These are phyloP conservation scores for Spizaetus ornatus DNA, from an alignment of 2,113 vertebrate genomes.

Conservation along the genomic window DNA sequence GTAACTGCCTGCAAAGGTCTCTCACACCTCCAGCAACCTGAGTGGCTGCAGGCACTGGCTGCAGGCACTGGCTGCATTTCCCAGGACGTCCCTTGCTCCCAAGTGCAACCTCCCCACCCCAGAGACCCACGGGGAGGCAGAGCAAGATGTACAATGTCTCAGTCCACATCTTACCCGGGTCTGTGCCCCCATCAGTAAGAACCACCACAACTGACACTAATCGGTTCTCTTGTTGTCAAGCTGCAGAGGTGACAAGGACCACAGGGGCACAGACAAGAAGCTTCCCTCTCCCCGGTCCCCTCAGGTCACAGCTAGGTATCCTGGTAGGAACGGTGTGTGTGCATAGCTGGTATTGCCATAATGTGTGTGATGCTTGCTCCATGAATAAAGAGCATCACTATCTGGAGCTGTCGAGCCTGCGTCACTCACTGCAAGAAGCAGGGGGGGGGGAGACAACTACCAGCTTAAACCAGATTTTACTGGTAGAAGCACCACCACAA, in stretches of 20 bases:
- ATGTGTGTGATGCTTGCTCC: background rate
- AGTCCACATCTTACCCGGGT: background rate
- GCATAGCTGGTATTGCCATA: background rate
- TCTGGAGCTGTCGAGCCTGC: slow-evolving; percentile 67
- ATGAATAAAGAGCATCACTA: slow-evolving; percentile 66
- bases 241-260: slow-evolving; percentile 24
- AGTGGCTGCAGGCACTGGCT: background rate
- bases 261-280: background rate
- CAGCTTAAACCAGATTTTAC: slow-evolving; percentile 72
- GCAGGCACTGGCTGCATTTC: background rate
- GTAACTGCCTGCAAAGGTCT: background rate
- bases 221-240: slow-evolving; percentile 5
- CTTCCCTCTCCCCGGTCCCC: background rate
- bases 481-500: slow-evolving; percentile 64
- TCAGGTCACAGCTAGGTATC: slow-evolving; percentile 8
- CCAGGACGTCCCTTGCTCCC: background rate
- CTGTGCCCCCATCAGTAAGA: slow-evolving; percentile 10
- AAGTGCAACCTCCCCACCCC: background rate
- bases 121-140: background rate
- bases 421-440: slow-evolving; percentile 65
- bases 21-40: fast-evolving
- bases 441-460: slow-evolving; percentile 29
- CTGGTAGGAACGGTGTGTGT: background rate
- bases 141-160: background rate
- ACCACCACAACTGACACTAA: slow-evolving; percentile 30